Base-by-base conservation (phyloP, 2,888 invertebrate species). In the Nomada flava region DNA sequence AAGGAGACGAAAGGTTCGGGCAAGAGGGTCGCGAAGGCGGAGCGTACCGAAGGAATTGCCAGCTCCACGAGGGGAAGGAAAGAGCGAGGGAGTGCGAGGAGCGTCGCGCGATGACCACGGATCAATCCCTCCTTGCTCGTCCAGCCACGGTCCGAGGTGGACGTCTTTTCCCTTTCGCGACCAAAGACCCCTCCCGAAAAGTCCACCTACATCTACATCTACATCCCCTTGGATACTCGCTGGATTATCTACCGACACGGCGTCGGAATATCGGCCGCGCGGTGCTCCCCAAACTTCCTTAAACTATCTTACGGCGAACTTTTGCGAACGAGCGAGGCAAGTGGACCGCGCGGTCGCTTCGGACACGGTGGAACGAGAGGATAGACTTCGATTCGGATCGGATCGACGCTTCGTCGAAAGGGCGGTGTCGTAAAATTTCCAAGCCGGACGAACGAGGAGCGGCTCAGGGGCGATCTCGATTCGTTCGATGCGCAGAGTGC, bases 61-160 rank as follows among this genome's bases (percentile, higher is more conserved):
- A 83, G 78, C 73, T 65, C 36, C 36, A 7, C 36, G 69, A 69
- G 64, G 59, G 65, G 52, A 42, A 47, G 42, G 62, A 70, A 70
- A 29, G 73, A 36, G 29, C 53, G 23, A 29, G 50, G 70, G 64
- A 29, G 57, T n/a, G 42, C 53, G 44, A 60, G 74, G 82, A 81
- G 74, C 79, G 76, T 65, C 64, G 74, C 53, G 64, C 76, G 82
- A 86, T 89, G 89, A 89, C 90, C 91, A 85, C 89, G 91, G 91
- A 92, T 92, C 92, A 92, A 92, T 92, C 90, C 86, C 88, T 91
- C 89, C 90, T 88, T 82, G 85, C 83, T 76, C 60, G 78, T 65
- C 83, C 83, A 78, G 83, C 87, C 76, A 82, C 52, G 74, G 69
- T 78, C 84, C 88, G 75, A 87, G 81, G 5, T 84, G 77, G 85